Base-by-base conservation (phyloP, 2,113 vertebrate species). In the Zapus hudsonius region DNA sequence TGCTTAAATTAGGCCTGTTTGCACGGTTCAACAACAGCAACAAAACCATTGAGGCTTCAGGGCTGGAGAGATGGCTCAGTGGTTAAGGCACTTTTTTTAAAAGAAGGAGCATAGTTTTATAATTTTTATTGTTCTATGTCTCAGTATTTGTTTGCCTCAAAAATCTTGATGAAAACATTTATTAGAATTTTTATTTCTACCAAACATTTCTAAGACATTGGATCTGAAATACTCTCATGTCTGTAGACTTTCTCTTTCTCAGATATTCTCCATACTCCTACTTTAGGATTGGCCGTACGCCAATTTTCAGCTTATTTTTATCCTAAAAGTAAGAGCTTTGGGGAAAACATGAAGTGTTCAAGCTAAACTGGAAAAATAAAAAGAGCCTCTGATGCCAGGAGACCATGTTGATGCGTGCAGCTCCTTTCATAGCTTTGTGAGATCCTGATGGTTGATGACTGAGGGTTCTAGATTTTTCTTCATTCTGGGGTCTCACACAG, bases 31-130 rank as follows among this genome's bases (percentile, higher is more conserved):
- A 20, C 13, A 59, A 69, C 47, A 47, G 12, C 47, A 67, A 9
- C 25, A 85, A 38, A 81, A 10, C 20, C 25, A n/a, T 19, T 15
- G 5, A 52, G 47, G 7, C 2, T 90, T 10, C 0, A 11, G 52
- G 16, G 16, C 52, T 52, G 52, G 52, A 52, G 16, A 52, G 52
- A 52, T 52, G 52, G 52, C 52, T 52, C 16, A 52, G 52, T 52
- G 52, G 12, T 52, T 52, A 52, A 13, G 6, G 12, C 16, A 15
- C 12, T n/a, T n/a, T n/a, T n/a, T n/a, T n/a, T n/a, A n/a, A n/a
- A n/a, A 69, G 22, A 31, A 95, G 47, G 20, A 94, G 20, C 36
- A 84, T 6, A 59, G 38, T 73, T 89, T n/a, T 70, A n/a, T n/a
- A n/a, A 22, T 64, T 87, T 31, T 74, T 88, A 1, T 6, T 6